Percentiles rank a stretch among this genome's conserved stretches.
Evolutionary conservation across 35 echinoderm and acorn worm species (phyloP).

Genomic region (Acanthaster planci): DNA sequence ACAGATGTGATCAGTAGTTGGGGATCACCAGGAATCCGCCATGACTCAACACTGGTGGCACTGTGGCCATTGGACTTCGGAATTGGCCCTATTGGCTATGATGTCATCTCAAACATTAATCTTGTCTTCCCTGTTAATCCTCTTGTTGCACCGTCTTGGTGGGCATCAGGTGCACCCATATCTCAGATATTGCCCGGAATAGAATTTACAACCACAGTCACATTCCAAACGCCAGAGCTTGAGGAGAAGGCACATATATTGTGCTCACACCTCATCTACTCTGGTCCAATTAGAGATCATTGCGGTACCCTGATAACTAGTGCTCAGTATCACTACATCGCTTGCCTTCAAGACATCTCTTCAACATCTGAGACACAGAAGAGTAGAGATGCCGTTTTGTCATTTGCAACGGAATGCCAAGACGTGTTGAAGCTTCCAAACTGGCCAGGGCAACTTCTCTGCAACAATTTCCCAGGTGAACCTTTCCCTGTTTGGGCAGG

Average conservation of each 20-base stretch:
- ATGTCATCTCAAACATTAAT: constrained; percentile 40
- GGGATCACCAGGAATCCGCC: constrained; percentile 22
- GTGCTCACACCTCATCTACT: constrained; percentile 50
- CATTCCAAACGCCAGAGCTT: constrained; percentile 30
- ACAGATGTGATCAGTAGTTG: constrained; percentile 57
- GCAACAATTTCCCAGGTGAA: constrained; percentile 57
- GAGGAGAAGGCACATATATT: constrained; percentile 31
- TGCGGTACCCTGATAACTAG: constrained; percentile 43
- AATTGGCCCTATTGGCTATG: constrained; percentile 32
- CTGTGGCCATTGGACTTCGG: constrained; percentile 68
- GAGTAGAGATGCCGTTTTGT: constrained; percentile 53
- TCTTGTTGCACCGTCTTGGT: constrained; percentile 54
- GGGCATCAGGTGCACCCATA: constrained; percentile 40
- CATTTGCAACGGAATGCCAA: constrained; percentile 72
- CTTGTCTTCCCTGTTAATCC: constrained; percentile 51
- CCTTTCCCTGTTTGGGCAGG: constrained; percentile 57
- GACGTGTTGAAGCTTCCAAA: constrained; percentile 33
- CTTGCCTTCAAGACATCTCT: constrained; percentile 57
- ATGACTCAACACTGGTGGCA: constrained; percentile 38
- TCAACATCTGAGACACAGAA: constrained; percentile 21
- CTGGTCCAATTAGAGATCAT: constrained; percentile 41
- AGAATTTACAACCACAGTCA: constrained; percentile 47
- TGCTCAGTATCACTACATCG: constrained; percentile 65
- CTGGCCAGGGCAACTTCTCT: constrained; percentile 65
- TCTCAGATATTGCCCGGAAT: not conserved